Conservation (phyloP, 1,140 invertebrate species). For the Drosophila navojoa region DNA sequence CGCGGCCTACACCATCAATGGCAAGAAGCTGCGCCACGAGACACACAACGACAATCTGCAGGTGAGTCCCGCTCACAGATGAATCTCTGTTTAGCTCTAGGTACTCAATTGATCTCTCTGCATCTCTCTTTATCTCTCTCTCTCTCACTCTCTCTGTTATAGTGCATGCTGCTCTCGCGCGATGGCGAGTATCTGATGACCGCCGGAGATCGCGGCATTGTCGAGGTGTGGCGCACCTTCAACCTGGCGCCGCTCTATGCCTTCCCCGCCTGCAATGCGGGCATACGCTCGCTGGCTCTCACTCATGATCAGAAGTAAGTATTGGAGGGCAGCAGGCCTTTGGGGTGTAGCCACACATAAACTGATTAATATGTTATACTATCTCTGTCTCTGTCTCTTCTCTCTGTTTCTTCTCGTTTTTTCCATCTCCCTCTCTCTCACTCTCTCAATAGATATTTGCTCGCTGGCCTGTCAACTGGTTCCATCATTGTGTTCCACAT, state of each 20-base stretch:
- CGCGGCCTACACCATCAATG: constrained; percentile 96
- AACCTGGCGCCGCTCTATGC: constrained; percentile 98
- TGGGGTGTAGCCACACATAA: background rate
- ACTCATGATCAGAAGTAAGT: constrained; percentile 98
- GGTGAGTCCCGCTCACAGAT: constrained; percentile 85
- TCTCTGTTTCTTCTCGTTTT: background rate
- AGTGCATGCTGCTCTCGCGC: constrained; percentile 97
- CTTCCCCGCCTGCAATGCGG: constrained; percentile 97
- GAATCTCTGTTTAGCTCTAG: background rate
- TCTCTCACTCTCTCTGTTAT: constrained; percentile 54
- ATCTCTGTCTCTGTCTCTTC: background rate
- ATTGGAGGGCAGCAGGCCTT: too few species aligned
- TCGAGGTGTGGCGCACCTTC: constrained; percentile 99
- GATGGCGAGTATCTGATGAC: constrained; percentile 99
- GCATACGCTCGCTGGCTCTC: constrained; percentile 95
- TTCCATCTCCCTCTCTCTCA: constrained; percentile 1
- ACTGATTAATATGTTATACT: background rate
- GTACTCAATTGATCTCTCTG: constrained; percentile 20
- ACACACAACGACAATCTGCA: constrained; percentile 97
- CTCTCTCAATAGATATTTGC: constrained; percentile 91
- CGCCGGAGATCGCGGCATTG: constrained; percentile 97
- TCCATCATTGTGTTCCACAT: constrained; percentile 99
- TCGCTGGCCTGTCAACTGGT: constrained; percentile 98
- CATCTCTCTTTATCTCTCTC: background rate
- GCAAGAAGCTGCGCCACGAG: constrained; percentile 93